Evolutionary conservation across 2,888 invertebrate species (phyloP).

Genomic region (Caenorhabditis sp.): DNA sequence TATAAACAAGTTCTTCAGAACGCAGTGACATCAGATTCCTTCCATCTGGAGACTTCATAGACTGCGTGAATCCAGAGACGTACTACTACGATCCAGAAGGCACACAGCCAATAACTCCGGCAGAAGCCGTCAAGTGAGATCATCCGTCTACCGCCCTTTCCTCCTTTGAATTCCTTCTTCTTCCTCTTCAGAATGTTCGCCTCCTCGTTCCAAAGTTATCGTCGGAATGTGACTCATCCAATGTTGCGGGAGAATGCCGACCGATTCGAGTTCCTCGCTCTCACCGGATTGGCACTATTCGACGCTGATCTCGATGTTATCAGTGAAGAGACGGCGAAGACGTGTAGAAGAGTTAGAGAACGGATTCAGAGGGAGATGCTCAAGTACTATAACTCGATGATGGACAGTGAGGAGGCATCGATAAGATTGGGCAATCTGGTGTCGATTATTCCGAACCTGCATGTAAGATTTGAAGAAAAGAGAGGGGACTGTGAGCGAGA

Average conservation of each 20-base stretch:
- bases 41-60: constrained; percentile 15
- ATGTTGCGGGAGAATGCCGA: not conserved
- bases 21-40: not conserved
- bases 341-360: constrained; percentile 13
- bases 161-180: too few relatives aligned
- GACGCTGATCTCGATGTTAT: constrained; percentile 32
- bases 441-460: constrained; percentile 36
- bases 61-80: not conserved
- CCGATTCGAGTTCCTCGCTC: constrained; percentile 12
- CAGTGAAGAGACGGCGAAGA: constrained; percentile 17
- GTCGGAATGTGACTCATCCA: not conserved
- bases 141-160: too few relatives aligned
- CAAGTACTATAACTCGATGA: constrained; percentile 12
- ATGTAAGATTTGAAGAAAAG: constrained; percentile 15
- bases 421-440: constrained; percentile 42
- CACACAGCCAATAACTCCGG: not conserved
- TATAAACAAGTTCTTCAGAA: not conserved
- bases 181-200: constrained; percentile 19
- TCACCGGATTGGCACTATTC: not conserved
- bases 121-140: constrained; percentile 3
- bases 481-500: too few relatives aligned
- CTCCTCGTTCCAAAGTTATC: constrained; percentile 4
- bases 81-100: constrained; percentile 21
- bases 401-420: constrained; percentile 8
- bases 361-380: constrained; percentile 36